Base-by-base conservation (phyloP, 1,140 invertebrate species). In the Diplogasteroides magnus region DNA sequence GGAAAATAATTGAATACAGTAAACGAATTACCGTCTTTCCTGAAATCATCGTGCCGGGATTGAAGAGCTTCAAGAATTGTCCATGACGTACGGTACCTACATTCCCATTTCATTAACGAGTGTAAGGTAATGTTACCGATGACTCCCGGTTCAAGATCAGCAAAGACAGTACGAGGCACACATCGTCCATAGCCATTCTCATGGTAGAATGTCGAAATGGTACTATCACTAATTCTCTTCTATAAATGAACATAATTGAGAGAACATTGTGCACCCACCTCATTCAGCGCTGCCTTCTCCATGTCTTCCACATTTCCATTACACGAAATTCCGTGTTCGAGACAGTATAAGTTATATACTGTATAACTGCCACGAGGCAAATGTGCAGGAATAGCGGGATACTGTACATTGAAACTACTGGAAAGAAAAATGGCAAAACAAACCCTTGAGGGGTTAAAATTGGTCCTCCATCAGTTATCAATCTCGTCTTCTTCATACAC, bases 401-500 rank as follows among this genome's bases (percentile, higher is more conserved):
- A 99, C 84, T 88, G 75, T 71, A 82, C 27, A 71, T 26, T 27
- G 15, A 69, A 69, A 65, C 0, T 19, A 73, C 19, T 14, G 19
- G 70, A 19, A n/a, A 77, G 70, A 25, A 25, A 78, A n/a, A 61
- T 13, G 59, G 14, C 27, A 58, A 64, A 60, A 70, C 68, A 65
- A 74, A 87, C 86, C 82, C 97, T 93, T 31, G 97, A 95, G 48
- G 96, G 95, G 86, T 99, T 97, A 86, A 99, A 99, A 86, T 99
- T 98, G 0, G 97, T 96, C 77, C 97, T 86, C 95, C 95, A 99
- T 97, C 97, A 99, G 84, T 97, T 98, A 11, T 94, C 95, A 83
- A 98, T 95, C 1, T 92, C 94, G 83, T 99, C 95, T 86, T 98
- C 96, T 85, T 99, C 95, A 80, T 99, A 96, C 14, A 99, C 95